These are phyloP conservation scores for Apodemia mormo DNA, from an alignment of 2,888 invertebrate species.

Conservation along the genomic window DNA sequence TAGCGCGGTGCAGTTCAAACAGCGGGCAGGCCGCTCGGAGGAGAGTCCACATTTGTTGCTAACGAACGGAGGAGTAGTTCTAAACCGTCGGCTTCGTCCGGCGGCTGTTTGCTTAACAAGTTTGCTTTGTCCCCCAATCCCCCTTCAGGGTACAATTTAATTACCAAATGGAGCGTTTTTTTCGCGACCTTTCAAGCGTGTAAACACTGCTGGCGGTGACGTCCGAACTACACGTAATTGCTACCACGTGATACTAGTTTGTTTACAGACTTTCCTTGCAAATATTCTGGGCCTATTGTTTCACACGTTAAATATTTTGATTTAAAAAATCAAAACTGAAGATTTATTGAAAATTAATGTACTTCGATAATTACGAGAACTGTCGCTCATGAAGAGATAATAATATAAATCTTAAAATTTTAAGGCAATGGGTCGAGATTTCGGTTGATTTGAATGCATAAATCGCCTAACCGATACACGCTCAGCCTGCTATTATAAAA, in stretches of 20 bases:
- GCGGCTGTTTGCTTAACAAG: conserved; percentile 55
- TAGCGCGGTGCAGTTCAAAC: background rate
- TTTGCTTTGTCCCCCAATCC: conserved; percentile 46
- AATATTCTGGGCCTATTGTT: too few species aligned
- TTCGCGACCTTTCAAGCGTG: conserved; percentile 59
- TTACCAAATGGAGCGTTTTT: conserved; percentile 74
- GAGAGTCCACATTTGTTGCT: conserved; percentile 3
- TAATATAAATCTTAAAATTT: too few species aligned
- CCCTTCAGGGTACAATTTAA: conserved; percentile 61
- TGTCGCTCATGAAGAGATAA: too few species aligned
- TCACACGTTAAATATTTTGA: too few species aligned
- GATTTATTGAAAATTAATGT: too few species aligned
- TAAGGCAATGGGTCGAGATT: too few species aligned
- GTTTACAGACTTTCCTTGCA: background rate
- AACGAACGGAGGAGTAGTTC: conserved; percentile 2
- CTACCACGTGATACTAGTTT: background rate
- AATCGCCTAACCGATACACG: too few species aligned
- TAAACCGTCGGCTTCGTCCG: background rate
- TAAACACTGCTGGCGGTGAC: conserved; percentile 43
- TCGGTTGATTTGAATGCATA: too few species aligned
- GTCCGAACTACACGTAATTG: conserved; percentile 13
- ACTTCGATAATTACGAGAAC: too few species aligned
- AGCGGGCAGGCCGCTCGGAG: background rate
- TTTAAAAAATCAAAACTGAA: too few species aligned
- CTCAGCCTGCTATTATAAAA: too few species aligned